Evolutionary conservation across 2,113 vertebrate species (phyloP), one percentile per base, ranked within the genome.

Genomic region (Clarias gariepinus): DNA sequence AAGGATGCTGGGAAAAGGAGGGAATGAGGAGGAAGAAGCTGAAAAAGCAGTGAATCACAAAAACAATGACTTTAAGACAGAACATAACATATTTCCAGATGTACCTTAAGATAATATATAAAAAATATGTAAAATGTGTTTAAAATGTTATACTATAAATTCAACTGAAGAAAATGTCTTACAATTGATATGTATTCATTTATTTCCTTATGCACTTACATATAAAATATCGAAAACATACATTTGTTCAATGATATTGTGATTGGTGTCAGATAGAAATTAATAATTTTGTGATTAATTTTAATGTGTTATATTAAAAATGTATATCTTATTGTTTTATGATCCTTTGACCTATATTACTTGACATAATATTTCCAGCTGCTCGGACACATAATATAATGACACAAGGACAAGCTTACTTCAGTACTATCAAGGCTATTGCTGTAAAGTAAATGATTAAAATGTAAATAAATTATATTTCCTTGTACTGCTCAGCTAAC

Each of bases 1-100:
- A 63, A 92, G 94, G 58, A 91, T 94, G 84, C 89, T 95, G 33
- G 91, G 90, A 68, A 94, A 91, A 81, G 94, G 93, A 3, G 92
- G 87, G 15, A 83, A 77, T 0, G 92, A 91, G 7, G 95, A 95
- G 16, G 93, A 94, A 0, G 93, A 93, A 60, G 89, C 86, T 1
- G 92, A 94, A 86, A 91, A 68, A 3, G 86, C 66, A 0, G 89
- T 91, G 84, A 93, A 89, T 85, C 91, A 93, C 83, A 82, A 88
- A 53, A 92, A 93, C 36, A 94, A 93, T 1, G 93, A 95, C 60
- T 92, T 95, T 66, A 95, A 95, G 83, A 69, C 74, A 33, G 89
- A 88, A 68, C 86, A 85, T 63, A 88, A 86, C 69, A 86, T 77
- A 82, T 87, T 88, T 86, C 86, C 80, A 83, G 91, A 85, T 3